These are phyloP conservation scores for Campylorhamphus procurvoides DNA, from an alignment of 2,113 vertebrate genomes.

Conservation along the genomic window DNA sequence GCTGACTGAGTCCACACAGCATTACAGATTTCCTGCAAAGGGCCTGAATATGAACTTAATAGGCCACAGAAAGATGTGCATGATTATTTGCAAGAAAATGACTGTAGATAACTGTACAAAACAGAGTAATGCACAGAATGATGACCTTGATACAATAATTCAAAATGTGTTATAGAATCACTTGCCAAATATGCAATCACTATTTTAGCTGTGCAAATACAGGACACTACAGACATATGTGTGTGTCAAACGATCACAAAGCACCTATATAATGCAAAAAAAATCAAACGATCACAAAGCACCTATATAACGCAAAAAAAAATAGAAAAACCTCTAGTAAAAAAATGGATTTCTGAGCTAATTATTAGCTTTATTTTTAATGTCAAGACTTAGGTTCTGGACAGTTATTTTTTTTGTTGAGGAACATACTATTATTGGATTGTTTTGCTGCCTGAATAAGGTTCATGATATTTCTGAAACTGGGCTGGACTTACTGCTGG, in stretches of 20 bases:
- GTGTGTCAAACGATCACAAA: not conserved
- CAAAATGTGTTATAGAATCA: not conserved
- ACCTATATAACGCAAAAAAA: not conserved
- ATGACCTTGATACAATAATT: not conserved
- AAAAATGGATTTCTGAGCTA: not conserved
- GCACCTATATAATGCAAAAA: not conserved
- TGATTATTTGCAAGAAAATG: not conserved
- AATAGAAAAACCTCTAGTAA: not conserved
- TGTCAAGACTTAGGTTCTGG: not conserved
- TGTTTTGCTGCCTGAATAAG: not conserved
- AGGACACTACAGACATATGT: not conserved
- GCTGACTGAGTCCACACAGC: not conserved
- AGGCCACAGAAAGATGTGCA: not conserved
- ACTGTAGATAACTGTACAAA: rapidly evolving
- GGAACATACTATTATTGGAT: not conserved
- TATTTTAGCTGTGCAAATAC: not conserved
- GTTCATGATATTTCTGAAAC: not conserved
- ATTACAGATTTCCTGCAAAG: not conserved
- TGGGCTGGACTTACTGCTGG: not conserved
- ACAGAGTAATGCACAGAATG: not conserved
- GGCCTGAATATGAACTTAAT: not conserved
- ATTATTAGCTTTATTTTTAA: not conserved
- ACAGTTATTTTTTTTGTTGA: not conserved
- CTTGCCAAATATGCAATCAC: not conserved
- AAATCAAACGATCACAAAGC: not conserved